phyloP scores from a whole-genome alignment of 2,113 vertebrate species.

The Psittacula cyanocephala region DNA sequence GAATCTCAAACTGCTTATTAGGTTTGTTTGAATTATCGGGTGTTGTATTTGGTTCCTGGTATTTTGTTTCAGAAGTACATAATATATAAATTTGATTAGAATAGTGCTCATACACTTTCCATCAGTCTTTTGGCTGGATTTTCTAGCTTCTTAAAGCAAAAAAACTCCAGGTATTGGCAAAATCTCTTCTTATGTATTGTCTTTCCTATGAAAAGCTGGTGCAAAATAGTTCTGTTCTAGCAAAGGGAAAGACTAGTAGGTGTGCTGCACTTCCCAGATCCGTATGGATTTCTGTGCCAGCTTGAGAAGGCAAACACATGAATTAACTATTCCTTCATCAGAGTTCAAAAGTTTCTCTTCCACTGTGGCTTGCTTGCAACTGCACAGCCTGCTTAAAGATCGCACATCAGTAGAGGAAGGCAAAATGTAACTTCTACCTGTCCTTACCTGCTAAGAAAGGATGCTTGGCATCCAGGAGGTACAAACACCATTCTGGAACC shows the following conservation, averaged over 20 bases:
- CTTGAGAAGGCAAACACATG: too few species aligned
- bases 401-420: rapidly evolving
- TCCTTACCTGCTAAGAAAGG: background rate
- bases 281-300: rapidly evolving
- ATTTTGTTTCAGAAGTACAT: background rate
- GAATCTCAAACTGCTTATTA: background rate
- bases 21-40: background rate
- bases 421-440: background rate
- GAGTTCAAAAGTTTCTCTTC: background rate
- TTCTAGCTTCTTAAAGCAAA: background rate
- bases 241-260: background rate
- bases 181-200: background rate
- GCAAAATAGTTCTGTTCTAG: background rate
- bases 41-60: background rate
- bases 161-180: background rate
- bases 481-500: background rate
- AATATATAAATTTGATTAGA: background rate
- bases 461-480: background rate
- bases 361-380: background rate
- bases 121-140: background rate
- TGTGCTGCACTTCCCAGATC: background rate
- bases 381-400: background rate
- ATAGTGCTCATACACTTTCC: background rate
- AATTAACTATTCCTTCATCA: background rate
- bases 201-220: background rate